phyloP scores from a whole-genome alignment of 2,888 invertebrate genomes.

The Limulus polyphemus region DNA sequence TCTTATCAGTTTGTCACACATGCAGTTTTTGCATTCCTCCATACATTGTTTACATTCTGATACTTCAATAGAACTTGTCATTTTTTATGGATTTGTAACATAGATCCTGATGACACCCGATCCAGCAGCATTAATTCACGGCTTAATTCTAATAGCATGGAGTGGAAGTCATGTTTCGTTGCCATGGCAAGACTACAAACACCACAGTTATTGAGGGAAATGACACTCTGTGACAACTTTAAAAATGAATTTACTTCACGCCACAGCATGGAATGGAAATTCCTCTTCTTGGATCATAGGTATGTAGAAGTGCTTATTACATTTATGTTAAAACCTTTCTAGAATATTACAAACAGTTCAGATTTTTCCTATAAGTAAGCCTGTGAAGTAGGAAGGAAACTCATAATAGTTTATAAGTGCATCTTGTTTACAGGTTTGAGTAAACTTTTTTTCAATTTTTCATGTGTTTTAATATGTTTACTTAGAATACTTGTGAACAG shows the following conservation, averaged over 20 bases:
- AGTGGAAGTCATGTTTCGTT: constrained; percentile 45
- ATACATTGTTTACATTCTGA: too few relatives aligned
- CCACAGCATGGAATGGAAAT: constrained; percentile 92
- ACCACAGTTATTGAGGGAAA: constrained; percentile 70
- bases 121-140: constrained; percentile 18
- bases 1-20: too few relatives aligned
- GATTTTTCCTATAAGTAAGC: too few relatives aligned
- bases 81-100: background rate
- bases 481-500: too few relatives aligned
- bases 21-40: too few relatives aligned
- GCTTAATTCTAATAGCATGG: constrained; percentile 5
- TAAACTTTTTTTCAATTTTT: too few relatives aligned
- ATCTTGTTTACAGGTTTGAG: too few relatives aligned
- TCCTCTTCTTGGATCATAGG: constrained; percentile 75
- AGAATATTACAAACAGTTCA: too few relatives aligned
- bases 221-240: constrained; percentile 60
- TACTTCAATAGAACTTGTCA: too few relatives aligned
- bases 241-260: constrained; percentile 79
- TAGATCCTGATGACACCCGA: constrained; percentile 19
- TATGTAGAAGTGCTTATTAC: constrained; percentile 24
- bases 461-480: too few relatives aligned
- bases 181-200: constrained; percentile 68
- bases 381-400: too few relatives aligned
- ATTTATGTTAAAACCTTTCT: background rate
- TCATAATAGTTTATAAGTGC: too few relatives aligned